A percentile compares a stretch with the other conserved stretches of the same genome.
These are phyloP conservation scores for Mola mola DNA, from an alignment of 2,113 vertebrate genomes.

Conservation along the genomic window DNA sequence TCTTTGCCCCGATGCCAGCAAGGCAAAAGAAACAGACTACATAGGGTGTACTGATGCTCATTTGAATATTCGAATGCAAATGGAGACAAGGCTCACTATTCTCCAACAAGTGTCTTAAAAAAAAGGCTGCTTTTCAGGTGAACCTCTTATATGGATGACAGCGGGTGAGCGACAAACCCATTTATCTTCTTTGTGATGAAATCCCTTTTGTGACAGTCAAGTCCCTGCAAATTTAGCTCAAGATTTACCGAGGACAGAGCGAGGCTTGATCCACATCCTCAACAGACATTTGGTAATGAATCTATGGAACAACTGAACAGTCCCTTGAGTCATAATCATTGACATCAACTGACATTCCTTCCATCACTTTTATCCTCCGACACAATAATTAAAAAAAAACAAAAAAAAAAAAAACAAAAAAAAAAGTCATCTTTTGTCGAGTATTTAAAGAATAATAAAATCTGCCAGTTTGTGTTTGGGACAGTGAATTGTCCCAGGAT, in stretches of 20 bases:
- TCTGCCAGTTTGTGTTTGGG: slow-evolving; percentile 57
- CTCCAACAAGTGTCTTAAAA: slow-evolving; percentile 2
- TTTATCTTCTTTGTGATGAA: slow-evolving; percentile 5
- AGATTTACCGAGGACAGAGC: neutral
- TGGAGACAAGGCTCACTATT: neutral
- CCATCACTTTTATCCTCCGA: slow-evolving; percentile 1
- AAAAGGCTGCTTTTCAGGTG: slow-evolving; percentile 10
- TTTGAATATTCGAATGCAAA: slow-evolving; percentile 14
- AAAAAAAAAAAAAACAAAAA: slow-evolving; percentile 35
- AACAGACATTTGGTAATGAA: slow-evolving; percentile 6
- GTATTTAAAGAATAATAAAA: slow-evolving; percentile 55
- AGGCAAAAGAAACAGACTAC: slow-evolving; percentile 25
- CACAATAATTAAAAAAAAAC: slow-evolving; percentile 1
- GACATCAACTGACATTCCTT: neutral
- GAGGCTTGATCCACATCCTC: neutral
- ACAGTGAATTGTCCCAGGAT: slow-evolving; percentile 45
- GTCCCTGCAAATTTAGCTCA: slow-evolving; percentile 5
- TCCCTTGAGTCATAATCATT: slow-evolving; percentile 11
- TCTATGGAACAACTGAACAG: too few species aligned
- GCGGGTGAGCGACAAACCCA: slow-evolving; percentile 1
- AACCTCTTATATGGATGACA: neutral
- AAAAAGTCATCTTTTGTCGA: slow-evolving; percentile 32
- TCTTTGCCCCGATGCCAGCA: slow-evolving; percentile 17
- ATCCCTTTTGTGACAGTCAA: slow-evolving; percentile 9
- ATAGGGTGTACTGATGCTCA: neutral